Evolutionary conservation across 2,797 vertebrate species (phyloP).

Genomic region (Trematomus bernacchii): DNA sequence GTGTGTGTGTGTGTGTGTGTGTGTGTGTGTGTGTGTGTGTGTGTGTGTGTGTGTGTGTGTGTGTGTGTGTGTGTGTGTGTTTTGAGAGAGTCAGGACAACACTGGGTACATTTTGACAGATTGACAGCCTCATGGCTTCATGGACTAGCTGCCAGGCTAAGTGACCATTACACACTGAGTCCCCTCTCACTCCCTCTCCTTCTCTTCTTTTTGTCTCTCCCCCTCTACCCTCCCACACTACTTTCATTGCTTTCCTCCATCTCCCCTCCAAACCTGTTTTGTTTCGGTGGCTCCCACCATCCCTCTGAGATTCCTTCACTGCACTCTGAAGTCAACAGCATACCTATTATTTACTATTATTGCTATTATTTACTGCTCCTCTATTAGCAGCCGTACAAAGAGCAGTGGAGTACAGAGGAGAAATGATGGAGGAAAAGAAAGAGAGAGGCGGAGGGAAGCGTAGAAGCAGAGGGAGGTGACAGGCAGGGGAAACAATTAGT

Average conservation of each 20-base stretch:
- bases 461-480: slow-evolving; percentile 56
- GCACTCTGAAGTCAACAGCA: slow-evolving; percentile 60
- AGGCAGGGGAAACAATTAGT: slow-evolving; percentile 73
- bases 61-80: slow-evolving; percentile 26
- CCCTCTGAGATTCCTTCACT: slow-evolving; percentile 24
- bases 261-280: slow-evolving; percentile 38
- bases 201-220: slow-evolving; percentile 7
- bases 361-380: slow-evolving; percentile 62
- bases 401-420: slow-evolving; percentile 31
- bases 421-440: slow-evolving; percentile 19
- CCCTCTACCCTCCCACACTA: not conserved
- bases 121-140: slow-evolving; percentile 75
- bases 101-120: slow-evolving; percentile 72
- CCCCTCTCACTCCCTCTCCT: slow-evolving; percentile 4
- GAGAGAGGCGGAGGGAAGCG: slow-evolving; percentile 41
- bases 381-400: slow-evolving; percentile 48
- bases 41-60: slow-evolving; percentile 38
- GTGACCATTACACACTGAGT: slow-evolving; percentile 79
- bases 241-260: slow-evolving; percentile 36
- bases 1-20: slow-evolving; percentile 36
- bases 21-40: slow-evolving; percentile 44
- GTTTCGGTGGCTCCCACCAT: slow-evolving; percentile 23
- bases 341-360: slow-evolving; percentile 67
- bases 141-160: slow-evolving; percentile 77
- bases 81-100: slow-evolving; percentile 44